Evolutionary conservation across 2,797 vertebrate genomes (phyloP), one percentile per base, ranked within the genome.

Genomic region (Staurois parvus): DNA sequence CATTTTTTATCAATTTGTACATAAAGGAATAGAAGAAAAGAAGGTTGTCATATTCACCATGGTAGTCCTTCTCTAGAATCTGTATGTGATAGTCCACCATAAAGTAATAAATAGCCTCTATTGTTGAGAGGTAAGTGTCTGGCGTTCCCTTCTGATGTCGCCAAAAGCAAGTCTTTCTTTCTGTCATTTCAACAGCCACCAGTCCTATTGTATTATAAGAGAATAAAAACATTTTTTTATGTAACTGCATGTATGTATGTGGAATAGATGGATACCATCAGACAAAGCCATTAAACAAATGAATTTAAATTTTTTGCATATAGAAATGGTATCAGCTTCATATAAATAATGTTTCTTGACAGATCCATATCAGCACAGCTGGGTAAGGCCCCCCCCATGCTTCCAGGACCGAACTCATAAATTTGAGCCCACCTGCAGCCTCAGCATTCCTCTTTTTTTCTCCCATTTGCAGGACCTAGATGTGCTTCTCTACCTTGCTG

Each of bases 91-190:
- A 98, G 89, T 99, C 98, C 86, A 96, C 96, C 66, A 99, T 91
- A 88, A 99, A 99, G 92, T 98, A 99, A 91, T 99, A 99, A 91
- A 99, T 95, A 0, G 98, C 98, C 93, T 99, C 98, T 37, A 99
- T 98, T 4, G 98, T 99, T 74, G 98, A 95, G 40, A 99, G 94
- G 91, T 98, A 99, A 0, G 97, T 97, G 87, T 98, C 96, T 32
- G 98, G 98, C 88, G 97, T 97, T 88, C 98, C 98, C 91, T 96
- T 97, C 90, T 99, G 98, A 90, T 94, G 96, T 81, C 97, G 96
- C 98, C 98, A 99, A 91, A 99, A 99, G 92, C 96, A 98, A 1
- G 97, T 99, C 90, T 97, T 99, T 92, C 97, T 95, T 76, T 93
- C 96, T 91, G 95, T 98, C 91, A 99, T 91, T 89, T 99, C 98